phyloP scores from a whole-genome alignment of 2,888 invertebrate genomes.

The Crioceris asparagi region DNA sequence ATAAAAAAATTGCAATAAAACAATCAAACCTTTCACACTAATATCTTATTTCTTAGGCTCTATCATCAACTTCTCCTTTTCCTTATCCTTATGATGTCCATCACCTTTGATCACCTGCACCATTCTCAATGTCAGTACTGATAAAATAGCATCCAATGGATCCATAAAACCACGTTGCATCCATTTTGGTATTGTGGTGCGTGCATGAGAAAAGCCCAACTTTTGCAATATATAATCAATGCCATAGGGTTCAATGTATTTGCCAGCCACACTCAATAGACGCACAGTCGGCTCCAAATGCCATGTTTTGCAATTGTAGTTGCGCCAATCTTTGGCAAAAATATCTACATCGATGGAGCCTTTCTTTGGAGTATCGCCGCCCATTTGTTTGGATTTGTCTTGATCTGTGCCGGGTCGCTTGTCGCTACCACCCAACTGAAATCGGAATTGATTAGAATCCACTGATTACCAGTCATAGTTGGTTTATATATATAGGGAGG shows the following conservation, averaged over 20 bases:
- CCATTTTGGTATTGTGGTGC: conserved; percentile 99
- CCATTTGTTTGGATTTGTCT: conserved; percentile 21
- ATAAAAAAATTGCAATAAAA: neutral
- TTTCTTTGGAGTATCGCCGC: conserved; percentile 25
- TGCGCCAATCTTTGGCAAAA: conserved; percentile 76
- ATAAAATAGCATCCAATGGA: conserved; percentile 85
- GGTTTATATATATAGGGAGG: too few species aligned
- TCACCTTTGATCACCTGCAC: conserved; percentile 41
- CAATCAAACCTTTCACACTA: neutral
- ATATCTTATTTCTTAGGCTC: conserved; percentile 13
- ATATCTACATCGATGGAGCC: conserved; percentile 45
- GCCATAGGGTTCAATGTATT: conserved; percentile 95
- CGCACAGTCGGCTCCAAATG: conserved; percentile 89
- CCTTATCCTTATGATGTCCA: conserved; percentile 27
- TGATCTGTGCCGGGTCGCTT: conserved; percentile 24
- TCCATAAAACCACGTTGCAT: conserved; percentile 97
- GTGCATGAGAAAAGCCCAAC: conserved; percentile 92
- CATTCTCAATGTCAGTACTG: conserved; percentile 65
- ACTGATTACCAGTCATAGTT: too few species aligned
- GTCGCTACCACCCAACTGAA: conserved; percentile 26
- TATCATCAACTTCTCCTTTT: conserved; percentile 15
- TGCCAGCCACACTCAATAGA: conserved; percentile 51
- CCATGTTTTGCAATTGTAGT: conserved; percentile 92
- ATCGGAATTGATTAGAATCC: too few species aligned
- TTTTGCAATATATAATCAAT: conserved; percentile 98